Evolutionary conservation across 1,140 invertebrate species (phyloP), one percentile per base, ranked within the genome.

Genomic region (Aphelinus atriplicis): DNA sequence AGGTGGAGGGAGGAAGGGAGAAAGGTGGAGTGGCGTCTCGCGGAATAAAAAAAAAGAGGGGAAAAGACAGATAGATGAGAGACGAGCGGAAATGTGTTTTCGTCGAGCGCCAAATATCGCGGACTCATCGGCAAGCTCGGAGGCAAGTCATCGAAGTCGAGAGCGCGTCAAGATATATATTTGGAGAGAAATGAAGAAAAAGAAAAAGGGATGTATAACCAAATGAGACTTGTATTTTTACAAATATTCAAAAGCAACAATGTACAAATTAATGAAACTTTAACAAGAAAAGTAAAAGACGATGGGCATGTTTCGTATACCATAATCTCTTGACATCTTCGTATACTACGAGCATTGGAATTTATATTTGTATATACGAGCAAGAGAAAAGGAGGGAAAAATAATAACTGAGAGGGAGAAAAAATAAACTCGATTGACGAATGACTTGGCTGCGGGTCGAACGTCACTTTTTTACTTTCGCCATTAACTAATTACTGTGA

Each of bases 61-160:
- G 79, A 61, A 56, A 9, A 72, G 61, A 73, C 77, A 72, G 75
- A 76, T 53, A 47, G 57, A 71, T 71, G 48, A 51, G 55, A 80
- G 71, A 78, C 70, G 78, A 71, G 77, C 71, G 74, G 75, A 79
- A 81, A 73, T 75, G 47, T 69, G 73, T 77, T 70, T 71, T 74
- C 61, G 56, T 55, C 71, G 56, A 72, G 68, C 64, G 68, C 51
- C 51, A 66, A 75, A 71, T 60, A 67, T 78, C 65, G 70, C 64
- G 71, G 46, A 77, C 62, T 71, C 71, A 53, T 74, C 64, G 68
- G 68, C 67, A 77, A 77, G 65, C 69, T 75, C 71, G 76, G 62
- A 75, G 76, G 69, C 76, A 75, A 75, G 77, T 78, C 71, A 78
- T 78, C 73, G 57, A 68, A 71, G 73, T 71, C 73, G 68, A 75